These are phyloP conservation scores for Drosophila nigromelanica DNA, from an alignment of 1,140 invertebrate species.

Conservation along the genomic window DNA sequence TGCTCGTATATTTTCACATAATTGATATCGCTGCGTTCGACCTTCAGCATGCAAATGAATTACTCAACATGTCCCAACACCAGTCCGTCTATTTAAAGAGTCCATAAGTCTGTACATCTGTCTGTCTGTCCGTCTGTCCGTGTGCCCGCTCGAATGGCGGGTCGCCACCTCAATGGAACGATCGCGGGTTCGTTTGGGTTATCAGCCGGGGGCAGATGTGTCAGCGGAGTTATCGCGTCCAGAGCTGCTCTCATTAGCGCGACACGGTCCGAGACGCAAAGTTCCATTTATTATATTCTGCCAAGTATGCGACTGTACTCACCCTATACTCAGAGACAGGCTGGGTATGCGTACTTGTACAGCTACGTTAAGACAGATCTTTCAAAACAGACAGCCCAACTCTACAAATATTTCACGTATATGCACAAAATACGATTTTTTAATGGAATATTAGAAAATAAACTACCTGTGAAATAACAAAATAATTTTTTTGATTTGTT, in stretches of 20 bases:
- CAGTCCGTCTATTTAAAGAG: neutral
- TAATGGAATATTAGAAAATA: too few relatives aligned
- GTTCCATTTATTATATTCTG: slow-evolving; percentile 27
- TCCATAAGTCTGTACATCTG: slow-evolving; percentile 14
- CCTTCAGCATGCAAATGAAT: slow-evolving; percentile 74
- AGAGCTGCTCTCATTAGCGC: slow-evolving; percentile 53
- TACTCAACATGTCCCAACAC: slow-evolving; percentile 65
- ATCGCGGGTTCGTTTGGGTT: slow-evolving; percentile 33
- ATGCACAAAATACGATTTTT: too few relatives aligned
- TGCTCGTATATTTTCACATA: slow-evolving; percentile 28
- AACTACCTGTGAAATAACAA: too few relatives aligned
- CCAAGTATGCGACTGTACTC: neutral
- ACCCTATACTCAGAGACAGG: slow-evolving; percentile 11
- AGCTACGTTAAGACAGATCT: too few relatives aligned
- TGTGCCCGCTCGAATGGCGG: too few relatives aligned
- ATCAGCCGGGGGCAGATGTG: slow-evolving; percentile 52
- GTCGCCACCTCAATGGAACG: slow-evolving; percentile 38
- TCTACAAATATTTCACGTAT: too few relatives aligned
- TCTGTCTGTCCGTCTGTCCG: neutral
- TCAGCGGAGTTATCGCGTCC: slow-evolving; percentile 58
- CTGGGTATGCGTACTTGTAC: neutral
- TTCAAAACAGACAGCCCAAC: too few relatives aligned
- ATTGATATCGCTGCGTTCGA: slow-evolving; percentile 50
- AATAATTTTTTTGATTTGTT: neutral
- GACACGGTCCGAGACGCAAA: slow-evolving; percentile 24